These are phyloP conservation scores for Erpobdella octoculata DNA, from an alignment of 2,888 invertebrate genomes.

Conservation along the genomic window DNA sequence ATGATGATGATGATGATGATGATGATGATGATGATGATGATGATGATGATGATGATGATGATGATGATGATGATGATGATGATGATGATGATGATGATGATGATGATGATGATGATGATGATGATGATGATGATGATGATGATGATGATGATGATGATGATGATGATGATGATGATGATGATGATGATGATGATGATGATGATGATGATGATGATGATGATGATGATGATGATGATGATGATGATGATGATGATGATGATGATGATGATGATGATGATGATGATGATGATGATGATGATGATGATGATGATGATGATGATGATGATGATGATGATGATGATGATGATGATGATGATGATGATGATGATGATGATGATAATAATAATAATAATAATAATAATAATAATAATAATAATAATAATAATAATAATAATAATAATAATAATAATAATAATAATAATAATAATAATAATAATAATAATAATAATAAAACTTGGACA, in stretches of 20 bases:
- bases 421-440: neutral
- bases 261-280: conserved; percentile 2
- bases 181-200: conserved; percentile 24
- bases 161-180: conserved; percentile 27
- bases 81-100: conserved; percentile 22
- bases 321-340: neutral
- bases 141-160: conserved; percentile 28
- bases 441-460: neutral
- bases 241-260: neutral
- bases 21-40: conserved; percentile 23
- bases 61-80: conserved; percentile 21
- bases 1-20: conserved; percentile 22
- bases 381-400: neutral
- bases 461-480: neutral
- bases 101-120: conserved; percentile 8
- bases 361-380: neutral
- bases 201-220: conserved; percentile 25
- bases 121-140: neutral
- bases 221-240: conserved; percentile 13
- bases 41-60: conserved; percentile 19
- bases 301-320: neutral
- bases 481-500: neutral
- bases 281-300: too few relatives aligned
- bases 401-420: neutral
- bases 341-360: conserved; percentile 1